These are phyloP conservation scores for Aphelenchoides besseyi DNA, from an alignment of 1,140 invertebrate species.

Conservation along the genomic window DNA sequence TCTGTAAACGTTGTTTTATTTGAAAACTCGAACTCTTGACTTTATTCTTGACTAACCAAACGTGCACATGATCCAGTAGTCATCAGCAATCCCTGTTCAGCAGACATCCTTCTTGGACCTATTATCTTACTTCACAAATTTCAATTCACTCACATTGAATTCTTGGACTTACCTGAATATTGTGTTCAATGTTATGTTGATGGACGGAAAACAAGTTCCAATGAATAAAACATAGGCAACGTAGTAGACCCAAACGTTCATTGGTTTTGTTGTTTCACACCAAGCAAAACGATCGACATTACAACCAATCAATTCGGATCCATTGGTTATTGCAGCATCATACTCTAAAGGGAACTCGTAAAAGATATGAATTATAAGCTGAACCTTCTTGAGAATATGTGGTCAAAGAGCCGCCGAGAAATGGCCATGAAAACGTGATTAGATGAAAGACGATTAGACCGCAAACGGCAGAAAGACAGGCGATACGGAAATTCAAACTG, in stretches of 20 bases:
- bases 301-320: constrained; percentile 24
- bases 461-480: constrained; percentile 29
- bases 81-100: constrained; percentile 37
- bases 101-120: constrained; percentile 14
- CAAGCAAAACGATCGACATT: constrained; percentile 29
- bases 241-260: constrained; percentile 28
- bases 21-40: too few relatives aligned
- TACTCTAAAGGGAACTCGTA: constrained; percentile 2
- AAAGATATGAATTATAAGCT: not conserved
- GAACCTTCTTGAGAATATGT: not conserved
- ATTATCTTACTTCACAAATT: too few relatives aligned
- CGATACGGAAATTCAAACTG: constrained; percentile 22
- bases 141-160: too few relatives aligned
- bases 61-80: constrained; percentile 23
- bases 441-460: constrained; percentile 32
- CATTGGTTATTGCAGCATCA: not conserved
- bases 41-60: not conserved
- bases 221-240: constrained; percentile 32
- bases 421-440: constrained; percentile 42
- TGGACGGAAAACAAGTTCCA: constrained; percentile 28
- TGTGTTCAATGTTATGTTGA: constrained; percentile 42
- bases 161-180: constrained; percentile 35
- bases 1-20: too few relatives aligned
- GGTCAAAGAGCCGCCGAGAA: constrained; percentile 21
- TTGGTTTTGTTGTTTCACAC: constrained; percentile 27